Percentiles rank a stretch among this genome's conserved stretches.
Conservation (phyloP, 2,113 vertebrate genomes). For the Pycnonotus jocosus region DNA sequence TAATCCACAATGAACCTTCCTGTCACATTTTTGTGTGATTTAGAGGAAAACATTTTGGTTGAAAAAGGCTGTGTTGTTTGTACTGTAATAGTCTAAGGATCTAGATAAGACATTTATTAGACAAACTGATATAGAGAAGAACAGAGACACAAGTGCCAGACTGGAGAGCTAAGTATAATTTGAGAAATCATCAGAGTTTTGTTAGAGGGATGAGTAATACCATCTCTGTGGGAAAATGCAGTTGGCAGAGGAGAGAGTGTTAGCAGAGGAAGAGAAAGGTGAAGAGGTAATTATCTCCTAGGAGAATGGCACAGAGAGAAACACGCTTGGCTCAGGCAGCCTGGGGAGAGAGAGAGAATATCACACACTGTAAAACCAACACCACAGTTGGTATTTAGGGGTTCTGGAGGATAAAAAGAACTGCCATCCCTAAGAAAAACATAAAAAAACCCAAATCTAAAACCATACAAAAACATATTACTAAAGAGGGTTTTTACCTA, state of each 20-base stretch:
- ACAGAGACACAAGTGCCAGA: constrained; percentile 4
- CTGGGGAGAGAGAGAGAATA: background rate
- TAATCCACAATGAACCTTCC: background rate
- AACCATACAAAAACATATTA: background rate
- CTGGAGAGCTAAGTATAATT: constrained; percentile 35
- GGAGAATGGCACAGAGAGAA: constrained; percentile 1
- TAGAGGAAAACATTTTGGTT: constrained; percentile 10
- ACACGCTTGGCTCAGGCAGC: background rate
- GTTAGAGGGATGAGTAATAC: constrained; percentile 48
- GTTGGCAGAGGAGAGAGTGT: constrained; percentile 14
- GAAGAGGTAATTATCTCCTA: constrained; percentile 57
- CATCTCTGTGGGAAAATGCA: constrained; percentile 48
- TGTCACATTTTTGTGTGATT: background rate
- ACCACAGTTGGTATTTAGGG: background rate
- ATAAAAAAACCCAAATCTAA: background rate
- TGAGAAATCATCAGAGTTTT: constrained; percentile 52
- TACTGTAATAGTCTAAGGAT: background rate
- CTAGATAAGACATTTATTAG: constrained; percentile 22
- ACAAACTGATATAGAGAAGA: background rate
- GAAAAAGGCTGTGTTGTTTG: constrained; percentile 15
- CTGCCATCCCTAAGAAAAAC: background rate
- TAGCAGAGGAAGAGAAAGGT: constrained; percentile 46
- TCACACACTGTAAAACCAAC: background rate
- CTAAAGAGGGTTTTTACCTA: background rate
- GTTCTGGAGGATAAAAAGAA: background rate